These are phyloP conservation scores for Standfussiana lucernea DNA, from an alignment of 2,888 invertebrate genomes.

Conservation along the genomic window DNA sequence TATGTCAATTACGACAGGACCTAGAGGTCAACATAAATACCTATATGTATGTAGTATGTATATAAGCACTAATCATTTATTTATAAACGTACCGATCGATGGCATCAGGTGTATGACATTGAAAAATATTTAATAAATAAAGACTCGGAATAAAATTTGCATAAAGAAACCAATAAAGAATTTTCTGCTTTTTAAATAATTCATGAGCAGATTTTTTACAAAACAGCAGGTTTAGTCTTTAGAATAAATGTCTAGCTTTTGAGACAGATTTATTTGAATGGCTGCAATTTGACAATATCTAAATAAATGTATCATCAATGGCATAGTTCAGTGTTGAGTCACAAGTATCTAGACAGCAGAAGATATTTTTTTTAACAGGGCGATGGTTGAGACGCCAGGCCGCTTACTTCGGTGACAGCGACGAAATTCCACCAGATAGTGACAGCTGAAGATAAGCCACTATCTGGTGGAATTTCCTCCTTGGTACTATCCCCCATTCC, in stretches of 20 bases:
- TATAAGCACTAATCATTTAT: slow-evolving; percentile 8
- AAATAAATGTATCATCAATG: background rate
- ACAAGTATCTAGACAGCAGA: no score
- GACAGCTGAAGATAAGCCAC: background rate
- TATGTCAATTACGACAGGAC: slow-evolving; percentile 1
- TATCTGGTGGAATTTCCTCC: background rate
- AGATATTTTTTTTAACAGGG: no score
- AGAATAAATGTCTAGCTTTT: background rate
- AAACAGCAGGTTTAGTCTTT: background rate
- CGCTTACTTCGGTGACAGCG: no score
- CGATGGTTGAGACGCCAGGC: no score
- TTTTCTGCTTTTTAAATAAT: slow-evolving; percentile 20
- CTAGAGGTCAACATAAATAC: slow-evolving; percentile 20
- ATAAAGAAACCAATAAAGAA: slow-evolving; percentile 22
- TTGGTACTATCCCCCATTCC: background rate
- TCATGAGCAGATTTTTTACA: slow-evolving; percentile 26
- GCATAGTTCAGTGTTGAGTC: background rate
- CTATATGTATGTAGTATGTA: background rate
- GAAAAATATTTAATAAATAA: slow-evolving; percentile 32
- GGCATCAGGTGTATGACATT: slow-evolving; percentile 37
- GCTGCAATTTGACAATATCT: slow-evolving; percentile 2
- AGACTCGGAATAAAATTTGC: slow-evolving; percentile 16
- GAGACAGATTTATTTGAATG: background rate
- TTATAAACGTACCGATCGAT: background rate
- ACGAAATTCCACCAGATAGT: no score